Conservation (phyloP, 1,140 invertebrate species). For the Schlechtendalia chinensis region DNA sequence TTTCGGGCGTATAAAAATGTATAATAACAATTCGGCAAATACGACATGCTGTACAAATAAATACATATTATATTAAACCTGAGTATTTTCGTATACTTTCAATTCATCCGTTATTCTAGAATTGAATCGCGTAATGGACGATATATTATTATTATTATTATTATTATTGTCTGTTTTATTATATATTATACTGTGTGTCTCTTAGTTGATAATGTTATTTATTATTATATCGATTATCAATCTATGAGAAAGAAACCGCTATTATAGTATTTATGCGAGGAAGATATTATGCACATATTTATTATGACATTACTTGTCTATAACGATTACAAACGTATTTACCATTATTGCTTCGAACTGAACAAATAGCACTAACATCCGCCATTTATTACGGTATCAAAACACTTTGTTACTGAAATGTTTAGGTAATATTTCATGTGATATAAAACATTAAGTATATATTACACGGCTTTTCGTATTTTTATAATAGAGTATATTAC, state of each 20-base stretch:
- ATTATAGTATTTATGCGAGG: background rate
- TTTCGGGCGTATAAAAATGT: too few species aligned
- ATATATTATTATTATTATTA: too few species aligned
- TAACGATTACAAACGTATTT: slow-evolving; percentile 13
- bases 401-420: slow-evolving; percentile 1
- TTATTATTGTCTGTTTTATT: too few species aligned
- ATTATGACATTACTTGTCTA: background rate
- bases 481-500: background rate
- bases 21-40: too few species aligned
- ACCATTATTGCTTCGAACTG: slow-evolving; percentile 6
- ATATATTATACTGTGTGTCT: too few species aligned
- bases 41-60: too few species aligned
- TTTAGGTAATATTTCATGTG: slow-evolving; percentile 2
- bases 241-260: background rate
- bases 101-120: too few species aligned
- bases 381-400: background rate
- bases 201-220: background rate
- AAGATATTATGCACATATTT: slow-evolving; percentile 19
- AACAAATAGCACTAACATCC: background rate
- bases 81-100: too few species aligned
- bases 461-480: background rate
- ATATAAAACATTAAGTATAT: slow-evolving; percentile 4
- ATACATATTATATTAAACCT: too few species aligned
- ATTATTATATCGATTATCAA: background rate
- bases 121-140: too few species aligned